Conservation (phyloP, 2,888 invertebrate species). For the Girardia tigrina region DNA sequence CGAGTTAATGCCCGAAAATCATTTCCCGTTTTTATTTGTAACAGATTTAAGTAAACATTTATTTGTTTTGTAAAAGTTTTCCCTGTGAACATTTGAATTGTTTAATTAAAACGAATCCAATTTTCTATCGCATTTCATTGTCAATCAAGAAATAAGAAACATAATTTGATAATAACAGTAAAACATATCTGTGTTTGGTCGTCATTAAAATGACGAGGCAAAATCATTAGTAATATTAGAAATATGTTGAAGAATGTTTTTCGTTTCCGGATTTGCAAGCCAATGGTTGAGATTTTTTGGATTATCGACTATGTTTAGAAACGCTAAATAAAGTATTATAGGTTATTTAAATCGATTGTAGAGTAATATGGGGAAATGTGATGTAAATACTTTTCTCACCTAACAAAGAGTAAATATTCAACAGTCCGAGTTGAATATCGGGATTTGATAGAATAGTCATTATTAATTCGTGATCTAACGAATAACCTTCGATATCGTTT, state of each 20-base stretch:
- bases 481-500: background rate
- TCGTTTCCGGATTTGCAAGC: constrained; percentile 17
- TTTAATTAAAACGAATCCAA: too few relatives aligned
- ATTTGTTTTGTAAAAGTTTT: too few relatives aligned
- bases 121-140: too few relatives aligned
- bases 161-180: too few relatives aligned
- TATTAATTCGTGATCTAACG: constrained; percentile 1
- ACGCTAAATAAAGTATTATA: background rate
- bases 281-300: constrained; percentile 1
- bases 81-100: too few relatives aligned
- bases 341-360: too few relatives aligned
- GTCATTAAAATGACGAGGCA: background rate
- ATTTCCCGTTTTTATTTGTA: too few relatives aligned
- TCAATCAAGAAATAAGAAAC: too few relatives aligned
- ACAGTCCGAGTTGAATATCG: background rate
- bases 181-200: too few relatives aligned
- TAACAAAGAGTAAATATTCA: constrained; percentile 10
- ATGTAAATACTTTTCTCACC: background rate
- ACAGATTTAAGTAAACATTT: too few relatives aligned
- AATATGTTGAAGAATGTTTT: background rate
- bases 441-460: background rate
- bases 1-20: too few relatives aligned
- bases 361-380: too few relatives aligned
- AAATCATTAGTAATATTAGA: constrained; percentile 9
- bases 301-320: constrained; percentile 8